phyloP scores from a whole-genome alignment of 1,140 invertebrate genomes.

The Ptiloglossa arizonensis region DNA sequence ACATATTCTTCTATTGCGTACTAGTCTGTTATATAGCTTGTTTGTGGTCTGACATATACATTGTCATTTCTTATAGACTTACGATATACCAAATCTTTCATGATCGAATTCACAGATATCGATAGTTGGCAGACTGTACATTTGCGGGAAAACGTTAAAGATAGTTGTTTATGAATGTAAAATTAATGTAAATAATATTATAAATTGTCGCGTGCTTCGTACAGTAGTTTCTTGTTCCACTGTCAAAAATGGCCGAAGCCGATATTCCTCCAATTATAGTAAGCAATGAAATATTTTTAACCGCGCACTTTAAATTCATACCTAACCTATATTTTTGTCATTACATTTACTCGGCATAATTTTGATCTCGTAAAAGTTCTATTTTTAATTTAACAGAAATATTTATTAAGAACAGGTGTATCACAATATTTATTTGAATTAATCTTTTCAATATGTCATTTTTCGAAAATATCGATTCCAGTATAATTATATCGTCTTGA shows the following conservation, averaged over 20 bases:
- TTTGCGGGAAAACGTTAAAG: neutral
- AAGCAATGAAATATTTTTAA: slow-evolving; percentile 11
- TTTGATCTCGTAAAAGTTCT: neutral
- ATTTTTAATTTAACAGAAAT: neutral
- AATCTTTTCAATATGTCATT: neutral
- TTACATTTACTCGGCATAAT: neutral
- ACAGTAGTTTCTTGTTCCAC: neutral
- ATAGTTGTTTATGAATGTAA: slow-evolving; percentile 4
- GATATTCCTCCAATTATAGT: slow-evolving; percentile 11
- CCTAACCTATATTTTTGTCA: slow-evolving; percentile 14
- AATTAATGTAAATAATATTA: neutral
- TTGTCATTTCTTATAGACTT: too few species aligned
- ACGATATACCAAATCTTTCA: too few species aligned
- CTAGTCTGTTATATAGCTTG: too few species aligned
- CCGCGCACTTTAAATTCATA: neutral
- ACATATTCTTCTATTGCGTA: too few species aligned
- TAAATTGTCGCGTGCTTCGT: neutral
- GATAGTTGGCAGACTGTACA: too few species aligned
- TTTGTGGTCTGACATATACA: too few species aligned
- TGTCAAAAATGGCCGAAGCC: slow-evolving; percentile 21
- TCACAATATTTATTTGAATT: neutral
- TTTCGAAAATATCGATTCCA: neutral
- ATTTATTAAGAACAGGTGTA: neutral
- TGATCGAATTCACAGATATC: too few species aligned
- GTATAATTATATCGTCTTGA: neutral